Conservation (phyloP, 2,797 vertebrate genomes). For the Squalus acanthias region DNA sequence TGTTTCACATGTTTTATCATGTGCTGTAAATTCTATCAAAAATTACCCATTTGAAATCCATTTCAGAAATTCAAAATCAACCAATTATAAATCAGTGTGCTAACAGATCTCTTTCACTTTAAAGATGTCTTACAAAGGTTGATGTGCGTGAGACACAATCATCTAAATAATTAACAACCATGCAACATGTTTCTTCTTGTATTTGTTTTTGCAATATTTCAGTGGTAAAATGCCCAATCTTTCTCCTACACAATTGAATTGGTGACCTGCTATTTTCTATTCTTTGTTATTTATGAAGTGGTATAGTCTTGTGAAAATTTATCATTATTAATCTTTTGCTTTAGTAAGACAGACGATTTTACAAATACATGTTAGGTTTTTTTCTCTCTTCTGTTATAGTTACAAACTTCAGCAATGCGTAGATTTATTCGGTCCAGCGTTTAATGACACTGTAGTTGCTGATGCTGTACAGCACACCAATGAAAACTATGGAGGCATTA, state of each 20-base stretch:
- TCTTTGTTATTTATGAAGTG: too few species aligned
- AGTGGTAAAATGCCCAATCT: not conserved
- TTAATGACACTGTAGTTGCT: constrained; percentile 45
- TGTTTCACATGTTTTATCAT: not conserved
- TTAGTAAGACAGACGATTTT: not conserved
- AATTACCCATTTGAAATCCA: not conserved
- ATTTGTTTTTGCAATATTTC: not conserved
- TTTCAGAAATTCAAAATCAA: not conserved
- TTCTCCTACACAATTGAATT: not conserved
- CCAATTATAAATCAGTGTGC: not conserved
- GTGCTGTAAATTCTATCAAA: not conserved
- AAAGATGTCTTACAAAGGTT: not conserved
- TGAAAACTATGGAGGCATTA: constrained; percentile 53
- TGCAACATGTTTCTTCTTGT: not conserved
- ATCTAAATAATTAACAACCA: not conserved
- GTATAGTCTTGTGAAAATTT: not conserved
- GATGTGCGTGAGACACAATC: not conserved
- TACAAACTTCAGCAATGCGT: constrained; percentile 56
- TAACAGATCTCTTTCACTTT: too few species aligned
- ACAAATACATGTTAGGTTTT: not conserved
- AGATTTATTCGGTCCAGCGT: constrained; percentile 53
- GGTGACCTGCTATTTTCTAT: too few species aligned
- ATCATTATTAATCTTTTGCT: not conserved
- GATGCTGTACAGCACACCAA: constrained; percentile 55
- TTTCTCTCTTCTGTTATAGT: constrained; percentile 41